These are phyloP conservation scores for Polypterus senegalus DNA, from an alignment of 2,113 vertebrate species.

Conservation along the genomic window DNA sequence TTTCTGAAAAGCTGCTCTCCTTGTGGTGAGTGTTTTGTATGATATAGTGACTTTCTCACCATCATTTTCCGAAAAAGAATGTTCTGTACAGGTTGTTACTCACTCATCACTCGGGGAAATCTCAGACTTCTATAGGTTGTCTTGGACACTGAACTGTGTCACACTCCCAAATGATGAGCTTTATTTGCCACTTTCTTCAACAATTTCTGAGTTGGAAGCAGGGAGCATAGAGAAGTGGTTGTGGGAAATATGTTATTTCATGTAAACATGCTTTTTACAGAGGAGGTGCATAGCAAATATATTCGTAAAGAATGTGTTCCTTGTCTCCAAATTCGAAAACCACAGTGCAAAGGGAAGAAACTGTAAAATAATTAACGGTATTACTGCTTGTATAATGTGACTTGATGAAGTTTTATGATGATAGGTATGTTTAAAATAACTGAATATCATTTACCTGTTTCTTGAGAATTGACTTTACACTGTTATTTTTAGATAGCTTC, in stretches of 20 bases:
- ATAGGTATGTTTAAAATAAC: too few species aligned
- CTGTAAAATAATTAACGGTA: too few species aligned
- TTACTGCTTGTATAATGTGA: too few species aligned
- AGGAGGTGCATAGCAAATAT: constrained; percentile 24
- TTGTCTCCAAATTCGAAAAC: too few species aligned
- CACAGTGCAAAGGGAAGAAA: too few species aligned
- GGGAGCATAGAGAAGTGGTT: constrained; percentile 32
- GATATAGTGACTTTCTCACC: background rate
- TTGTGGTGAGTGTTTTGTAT: background rate
- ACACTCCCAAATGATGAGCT: constrained; percentile 60
- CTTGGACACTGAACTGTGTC: constrained; percentile 56
- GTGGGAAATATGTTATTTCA: too few species aligned
- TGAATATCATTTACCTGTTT: too few species aligned
- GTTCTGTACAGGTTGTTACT: constrained; percentile 54
- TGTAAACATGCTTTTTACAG: constrained; percentile 37
- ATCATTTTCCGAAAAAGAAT: constrained; percentile 28
- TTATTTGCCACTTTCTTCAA: constrained; percentile 38
- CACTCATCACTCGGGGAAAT: constrained; percentile 47
- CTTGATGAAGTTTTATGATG: too few species aligned
- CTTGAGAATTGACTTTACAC: too few species aligned
- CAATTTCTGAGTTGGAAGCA: constrained; percentile 23
- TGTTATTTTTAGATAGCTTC: too few species aligned
- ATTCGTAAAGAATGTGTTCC: constrained; percentile 25
- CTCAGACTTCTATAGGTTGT: constrained; percentile 39
- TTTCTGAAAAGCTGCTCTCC: background rate